These are phyloP conservation scores for Parnassius apollo DNA, from an alignment of 2,888 invertebrate genomes.

Conservation along the genomic window DNA sequence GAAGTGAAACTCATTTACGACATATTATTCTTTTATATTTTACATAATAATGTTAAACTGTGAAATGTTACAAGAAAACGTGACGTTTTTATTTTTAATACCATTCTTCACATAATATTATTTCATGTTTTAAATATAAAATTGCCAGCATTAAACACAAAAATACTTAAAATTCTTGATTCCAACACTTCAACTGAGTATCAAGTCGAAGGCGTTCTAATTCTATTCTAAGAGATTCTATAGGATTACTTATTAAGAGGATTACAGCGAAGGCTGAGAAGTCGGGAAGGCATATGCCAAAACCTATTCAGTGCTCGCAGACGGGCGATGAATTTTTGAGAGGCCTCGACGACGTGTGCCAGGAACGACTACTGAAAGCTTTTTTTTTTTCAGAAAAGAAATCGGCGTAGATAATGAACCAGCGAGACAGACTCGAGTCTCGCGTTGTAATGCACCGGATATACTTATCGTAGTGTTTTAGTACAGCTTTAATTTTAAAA, in stretches of 20 bases:
- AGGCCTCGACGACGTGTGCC: slow-evolving; percentile 67
- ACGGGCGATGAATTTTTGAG: slow-evolving; percentile 80
- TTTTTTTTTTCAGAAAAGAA: slow-evolving; percentile 64
- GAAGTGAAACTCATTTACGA: no score
- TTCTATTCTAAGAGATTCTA: slow-evolving; percentile 33
- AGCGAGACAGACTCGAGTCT: slow-evolving; percentile 33
- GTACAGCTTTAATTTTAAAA: slow-evolving; percentile 4
- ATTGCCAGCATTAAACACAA: no score
- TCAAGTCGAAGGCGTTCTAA: slow-evolving; percentile 12
- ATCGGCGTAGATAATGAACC: slow-evolving; percentile 67
- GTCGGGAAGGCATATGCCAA: slow-evolving; percentile 48
- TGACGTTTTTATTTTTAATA: no score
- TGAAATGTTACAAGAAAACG: no score
- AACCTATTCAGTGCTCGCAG: slow-evolving; percentile 66
- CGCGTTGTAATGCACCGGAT: slow-evolving; percentile 24
- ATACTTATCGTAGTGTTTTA: slow-evolving; percentile 21
- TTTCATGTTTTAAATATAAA: no score
- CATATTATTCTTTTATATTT: no score
- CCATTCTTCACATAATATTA: no score
- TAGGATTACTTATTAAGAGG: slow-evolving; percentile 72
- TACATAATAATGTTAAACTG: no score
- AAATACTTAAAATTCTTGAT: no score
- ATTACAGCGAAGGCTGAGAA: slow-evolving; percentile 57
- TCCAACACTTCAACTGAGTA: neutral
- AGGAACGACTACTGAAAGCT: slow-evolving; percentile 58